Base-by-base conservation (phyloP, 2,113 vertebrate genomes). In the Cepphus grylle region DNA sequence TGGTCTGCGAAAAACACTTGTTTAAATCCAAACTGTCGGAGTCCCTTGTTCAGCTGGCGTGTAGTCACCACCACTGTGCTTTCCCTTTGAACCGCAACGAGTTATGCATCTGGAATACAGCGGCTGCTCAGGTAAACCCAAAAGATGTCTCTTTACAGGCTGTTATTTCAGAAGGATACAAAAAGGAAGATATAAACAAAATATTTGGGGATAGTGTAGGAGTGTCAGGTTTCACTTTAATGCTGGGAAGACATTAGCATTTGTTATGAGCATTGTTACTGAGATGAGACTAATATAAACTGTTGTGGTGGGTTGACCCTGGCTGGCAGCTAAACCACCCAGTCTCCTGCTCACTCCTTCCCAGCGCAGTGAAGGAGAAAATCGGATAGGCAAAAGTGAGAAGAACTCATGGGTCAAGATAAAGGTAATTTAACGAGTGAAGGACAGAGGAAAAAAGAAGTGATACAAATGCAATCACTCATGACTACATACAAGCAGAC, bases 21-120 rank as follows among this genome's bases (percentile, higher is more conserved):
- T 76, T 98, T 15, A 89, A 66, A n/a, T 98, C 97, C 72, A 71
- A 76, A 8, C 59, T 86, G 63, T 61, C 97, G 0, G 92, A 96
- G 9, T 97, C 97, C 4, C 98, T 98, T 2, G 94, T 97, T 29
- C 99, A 99, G 95, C 97, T 99, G 8, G 98, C 98, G 4, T 99
- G 99, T 63, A 92, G 97, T 30, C 47, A 42, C 9, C 93, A 38
- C 3, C 94, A 93, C 65, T 99, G 97, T 56, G 98, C 98, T 13
- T 97, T 99, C 61, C 98, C 99, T 5, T 26, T 93, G 20, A 77
- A 97, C 30, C 84, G 87, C 53, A 98, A 96, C 13, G 91, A 98
- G 2, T 96, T 99, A 12, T 96, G 98, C 25, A 9, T 99, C 76
- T 98, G 98, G 98, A 97, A 72, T 42, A 78, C 82, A 21, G 91